Percentiles rank a stretch among this genome's conserved stretches.
Evolutionary conservation across 1,140 invertebrate genomes (phyloP).

Genomic region (Meloidogyne chitwoodi): DNA sequence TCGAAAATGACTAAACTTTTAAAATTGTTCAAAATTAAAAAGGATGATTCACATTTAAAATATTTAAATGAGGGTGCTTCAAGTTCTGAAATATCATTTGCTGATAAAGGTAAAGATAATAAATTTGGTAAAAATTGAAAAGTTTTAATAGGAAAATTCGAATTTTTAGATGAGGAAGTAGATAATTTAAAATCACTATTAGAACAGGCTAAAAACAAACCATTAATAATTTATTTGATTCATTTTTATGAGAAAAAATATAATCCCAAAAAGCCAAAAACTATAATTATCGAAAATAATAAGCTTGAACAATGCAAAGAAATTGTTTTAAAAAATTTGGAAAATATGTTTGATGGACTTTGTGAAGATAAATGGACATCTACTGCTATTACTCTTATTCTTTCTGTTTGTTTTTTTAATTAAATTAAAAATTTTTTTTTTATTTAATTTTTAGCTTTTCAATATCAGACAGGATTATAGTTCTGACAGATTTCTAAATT

Average conservation of each 20-base stretch:
- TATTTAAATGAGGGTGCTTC: neutral
- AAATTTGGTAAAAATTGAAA: neutral
- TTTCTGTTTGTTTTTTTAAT: neutral
- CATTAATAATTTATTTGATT: neutral
- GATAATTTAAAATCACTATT: neutral
- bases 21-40: neutral
- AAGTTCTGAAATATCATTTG: neutral
- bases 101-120: neutral
- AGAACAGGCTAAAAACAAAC: neutral
- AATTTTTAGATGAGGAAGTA: neutral
- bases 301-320: neutral
- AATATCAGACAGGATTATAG: neutral
- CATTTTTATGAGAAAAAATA: neutral
- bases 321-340: neutral
- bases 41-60: neutral
- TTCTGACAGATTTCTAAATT: neutral
- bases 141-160: neutral
- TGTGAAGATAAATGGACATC: neutral
- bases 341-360: neutral
- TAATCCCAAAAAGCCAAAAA: neutral
- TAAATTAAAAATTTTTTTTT: neutral
- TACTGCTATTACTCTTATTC: neutral
- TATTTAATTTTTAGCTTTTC: neutral
- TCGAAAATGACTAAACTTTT: neutral
- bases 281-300: neutral